phyloP scores from a whole-genome alignment of 2,888 invertebrate genomes.

The Leptopterna dolabrata region DNA sequence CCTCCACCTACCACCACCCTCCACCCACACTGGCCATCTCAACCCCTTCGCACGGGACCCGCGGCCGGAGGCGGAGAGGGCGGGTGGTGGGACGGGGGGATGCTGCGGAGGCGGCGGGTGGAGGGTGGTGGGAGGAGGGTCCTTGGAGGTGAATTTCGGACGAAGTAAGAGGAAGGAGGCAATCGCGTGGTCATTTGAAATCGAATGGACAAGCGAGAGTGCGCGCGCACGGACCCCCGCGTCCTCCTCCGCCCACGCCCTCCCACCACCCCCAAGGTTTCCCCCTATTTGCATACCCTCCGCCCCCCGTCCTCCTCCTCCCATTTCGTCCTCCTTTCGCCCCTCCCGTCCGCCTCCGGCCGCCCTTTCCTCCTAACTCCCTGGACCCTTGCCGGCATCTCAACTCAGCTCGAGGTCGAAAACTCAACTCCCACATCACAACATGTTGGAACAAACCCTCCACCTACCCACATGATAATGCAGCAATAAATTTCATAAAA shows the following conservation, averaged over 20 bases:
- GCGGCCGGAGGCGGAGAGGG: neutral
- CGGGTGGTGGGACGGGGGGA: neutral
- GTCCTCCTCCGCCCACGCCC: neutral
- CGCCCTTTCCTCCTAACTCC: constrained; percentile 19
- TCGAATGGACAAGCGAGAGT: constrained; percentile 48
- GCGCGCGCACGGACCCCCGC: constrained; percentile 25
- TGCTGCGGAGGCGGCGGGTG: neutral
- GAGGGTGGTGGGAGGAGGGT: constrained; percentile 10
- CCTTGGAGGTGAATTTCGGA: constrained; percentile 54
- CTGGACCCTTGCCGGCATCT: constrained; percentile 36
- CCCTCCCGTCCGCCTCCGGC: neutral
- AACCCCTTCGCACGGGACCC: neutral
- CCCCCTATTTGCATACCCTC: constrained; percentile 46
- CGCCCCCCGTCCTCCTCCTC: neutral
- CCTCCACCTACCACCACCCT: neutral
- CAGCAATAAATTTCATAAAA: too few species aligned
- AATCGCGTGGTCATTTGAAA: constrained; percentile 55
- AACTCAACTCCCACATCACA: constrained; percentile 33
- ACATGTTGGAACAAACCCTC: neutral
- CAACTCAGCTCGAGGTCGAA: constrained; percentile 25
- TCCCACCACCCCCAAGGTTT: neutral
- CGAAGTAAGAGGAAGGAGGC: constrained; percentile 54
- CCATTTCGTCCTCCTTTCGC: neutral
- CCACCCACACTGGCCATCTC: neutral
- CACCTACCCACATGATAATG: too few species aligned